Conservation (phyloP, 2,113 vertebrate genomes). For the Hippocampus comes region DNA sequence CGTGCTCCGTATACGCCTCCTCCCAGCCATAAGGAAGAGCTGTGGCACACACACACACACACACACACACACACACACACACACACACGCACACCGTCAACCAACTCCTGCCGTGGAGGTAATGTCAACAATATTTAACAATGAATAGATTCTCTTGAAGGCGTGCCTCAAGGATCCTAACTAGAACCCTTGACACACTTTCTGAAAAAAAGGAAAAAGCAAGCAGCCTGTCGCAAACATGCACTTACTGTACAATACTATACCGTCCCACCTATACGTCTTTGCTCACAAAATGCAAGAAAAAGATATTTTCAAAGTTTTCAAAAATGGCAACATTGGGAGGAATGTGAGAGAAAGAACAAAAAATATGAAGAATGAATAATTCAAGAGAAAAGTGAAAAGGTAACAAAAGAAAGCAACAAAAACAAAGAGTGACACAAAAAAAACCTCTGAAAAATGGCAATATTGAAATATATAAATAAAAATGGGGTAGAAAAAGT, state of each 20-base stretch:
- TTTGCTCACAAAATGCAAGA: neutral
- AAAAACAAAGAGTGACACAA: no score
- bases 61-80: no score
- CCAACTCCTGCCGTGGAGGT: neutral
- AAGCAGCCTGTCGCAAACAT: neutral
- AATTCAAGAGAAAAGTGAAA: no score
- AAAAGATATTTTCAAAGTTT: no score
- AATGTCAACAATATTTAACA: neutral
- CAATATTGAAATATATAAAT: no score
- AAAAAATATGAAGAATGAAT: no score
- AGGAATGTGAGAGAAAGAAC: no score
- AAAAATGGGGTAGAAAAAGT: no score
- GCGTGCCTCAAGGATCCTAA: neutral
- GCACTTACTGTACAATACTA: neutral
- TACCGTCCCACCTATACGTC: no score
- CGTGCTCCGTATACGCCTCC: slow-evolving; percentile 87
- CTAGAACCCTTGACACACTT: neutral
- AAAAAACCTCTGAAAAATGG: no score
- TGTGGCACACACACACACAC: slow-evolving; percentile 40
- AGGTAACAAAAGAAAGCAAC: no score
- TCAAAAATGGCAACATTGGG: no score
- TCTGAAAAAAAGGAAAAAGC: neutral
- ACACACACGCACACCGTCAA: neutral
- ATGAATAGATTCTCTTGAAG: neutral
- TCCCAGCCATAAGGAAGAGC: slow-evolving; percentile 89